A percentile compares a stretch with the other conserved stretches of the same genome.
phyloP scores from a whole-genome alignment of 2,113 vertebrate species.

The Oryzias woworae region DNA sequence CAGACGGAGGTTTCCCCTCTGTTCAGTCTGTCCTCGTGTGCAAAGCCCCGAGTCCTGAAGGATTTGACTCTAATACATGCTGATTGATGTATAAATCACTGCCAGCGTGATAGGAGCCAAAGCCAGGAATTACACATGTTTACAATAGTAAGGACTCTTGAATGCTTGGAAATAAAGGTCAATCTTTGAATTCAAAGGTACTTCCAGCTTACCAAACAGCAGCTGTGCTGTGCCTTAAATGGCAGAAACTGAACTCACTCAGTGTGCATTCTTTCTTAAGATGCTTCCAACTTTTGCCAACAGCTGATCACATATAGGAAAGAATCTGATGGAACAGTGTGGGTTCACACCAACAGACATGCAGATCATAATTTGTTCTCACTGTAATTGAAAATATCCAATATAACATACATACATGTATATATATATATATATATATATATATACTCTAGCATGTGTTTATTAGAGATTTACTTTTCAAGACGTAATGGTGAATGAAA shows the following conservation, averaged over 20 bases:
- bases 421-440: no score
- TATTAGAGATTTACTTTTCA: no score
- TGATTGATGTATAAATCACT: constrained; percentile 75
- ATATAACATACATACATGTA: no score
- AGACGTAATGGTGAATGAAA: no score
- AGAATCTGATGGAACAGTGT: not conserved
- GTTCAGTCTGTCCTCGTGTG: constrained; percentile 45
- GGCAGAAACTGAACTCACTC: constrained; percentile 11
- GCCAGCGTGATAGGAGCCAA: constrained; percentile 36
- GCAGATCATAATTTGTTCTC: not conserved
- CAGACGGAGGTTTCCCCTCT: constrained; percentile 28
- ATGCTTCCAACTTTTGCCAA: constrained; percentile 20
- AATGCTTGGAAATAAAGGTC: constrained; percentile 70
- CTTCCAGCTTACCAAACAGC: constrained; percentile 37
- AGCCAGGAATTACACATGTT: constrained; percentile 64
- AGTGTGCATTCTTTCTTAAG: not conserved
- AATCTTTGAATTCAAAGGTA: constrained; percentile 57
- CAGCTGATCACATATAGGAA: constrained; percentile 6
- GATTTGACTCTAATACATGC: constrained; percentile 63
- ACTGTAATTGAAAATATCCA: not conserved
- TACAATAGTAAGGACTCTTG: constrained; percentile 58
- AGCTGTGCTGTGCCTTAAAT: constrained; percentile 15
- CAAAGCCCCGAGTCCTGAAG: constrained; percentile 41
- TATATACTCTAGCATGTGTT: no score
- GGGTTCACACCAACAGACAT: constrained; percentile 3